phyloP scores from a whole-genome alignment of 2,888 invertebrate species.

The Cataglyphis cursor region DNA sequence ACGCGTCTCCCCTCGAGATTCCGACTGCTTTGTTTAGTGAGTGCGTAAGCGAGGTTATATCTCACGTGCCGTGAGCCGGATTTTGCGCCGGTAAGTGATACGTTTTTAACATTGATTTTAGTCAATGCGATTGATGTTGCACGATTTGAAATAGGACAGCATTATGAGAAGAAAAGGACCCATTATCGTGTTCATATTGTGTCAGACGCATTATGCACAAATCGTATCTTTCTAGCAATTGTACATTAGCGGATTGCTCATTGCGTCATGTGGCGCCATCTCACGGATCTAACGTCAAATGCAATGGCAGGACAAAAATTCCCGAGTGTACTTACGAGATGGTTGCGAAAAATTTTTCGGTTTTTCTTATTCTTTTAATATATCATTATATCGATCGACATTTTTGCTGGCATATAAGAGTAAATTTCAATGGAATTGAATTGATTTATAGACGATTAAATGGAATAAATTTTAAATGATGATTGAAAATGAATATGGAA shows the following conservation, averaged over 20 bases:
- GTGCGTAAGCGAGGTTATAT: not conserved
- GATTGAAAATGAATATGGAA: not conserved
- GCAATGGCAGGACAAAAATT: conserved; percentile 30
- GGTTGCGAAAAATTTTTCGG: not conserved
- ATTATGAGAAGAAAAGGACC: too few species aligned
- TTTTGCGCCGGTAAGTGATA: conserved; percentile 84
- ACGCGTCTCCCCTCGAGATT: not conserved
- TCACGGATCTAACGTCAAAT: conserved; percentile 36
- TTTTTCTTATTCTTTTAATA: not conserved
- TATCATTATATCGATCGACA: conserved; percentile 23
- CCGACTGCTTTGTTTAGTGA: not conserved
- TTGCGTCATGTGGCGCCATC: conserved; percentile 73
- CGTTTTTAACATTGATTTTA: not conserved
- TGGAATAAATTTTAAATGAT: not conserved
- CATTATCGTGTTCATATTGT: not conserved
- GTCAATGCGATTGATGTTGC: not conserved
- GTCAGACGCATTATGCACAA: not conserved
- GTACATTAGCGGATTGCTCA: not conserved
- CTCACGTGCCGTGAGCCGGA: conserved; percentile 80
- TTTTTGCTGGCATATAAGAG: not conserved
- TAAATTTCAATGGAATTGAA: conserved; percentile 4
- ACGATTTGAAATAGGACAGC: not conserved
- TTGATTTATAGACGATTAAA: conserved; percentile 1
- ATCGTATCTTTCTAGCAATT: not conserved
- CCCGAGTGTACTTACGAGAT: conserved; percentile 5